These are phyloP conservation scores for Saccostrea glomerata DNA, from an alignment of 1,140 invertebrate genomes.

Conservation along the genomic window DNA sequence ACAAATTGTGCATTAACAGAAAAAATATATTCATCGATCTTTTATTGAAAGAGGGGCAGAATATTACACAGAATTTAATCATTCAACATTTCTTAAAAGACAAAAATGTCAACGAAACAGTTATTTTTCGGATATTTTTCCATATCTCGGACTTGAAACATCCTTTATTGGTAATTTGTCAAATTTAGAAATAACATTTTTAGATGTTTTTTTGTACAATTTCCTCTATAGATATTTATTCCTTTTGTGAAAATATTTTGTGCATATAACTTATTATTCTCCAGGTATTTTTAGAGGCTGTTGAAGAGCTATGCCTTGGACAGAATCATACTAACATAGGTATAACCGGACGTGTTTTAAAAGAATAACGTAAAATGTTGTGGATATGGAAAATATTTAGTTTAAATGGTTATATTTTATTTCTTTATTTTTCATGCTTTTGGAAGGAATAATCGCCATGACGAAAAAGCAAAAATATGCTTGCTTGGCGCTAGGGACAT, in stretches of 20 bases:
- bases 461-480: background rate
- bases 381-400: too few relatives aligned
- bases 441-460: background rate
- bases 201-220: too few relatives aligned
- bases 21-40: slow-evolving; percentile 36
- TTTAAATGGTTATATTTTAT: too few relatives aligned
- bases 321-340: background rate
- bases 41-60: background rate
- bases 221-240: background rate
- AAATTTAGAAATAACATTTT: too few relatives aligned
- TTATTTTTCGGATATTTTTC: slow-evolving; percentile 15
- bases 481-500: background rate
- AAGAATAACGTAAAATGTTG: too few relatives aligned
- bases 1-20: background rate
- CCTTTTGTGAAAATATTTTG: background rate
- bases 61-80: background rate
- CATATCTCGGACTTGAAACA: background rate
- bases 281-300: background rate
- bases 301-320: background rate
- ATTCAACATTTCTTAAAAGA: slow-evolving; percentile 34
- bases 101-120: slow-evolving; percentile 32
- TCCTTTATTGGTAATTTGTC: background rate
- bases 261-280: background rate
- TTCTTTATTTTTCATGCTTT: background rate
- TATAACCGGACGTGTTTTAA: background rate